Percentiles rank a stretch among this genome's conserved stretches.
Conservation (phyloP, 2,888 invertebrate genomes). For the Leptinotarsa juncta region DNA sequence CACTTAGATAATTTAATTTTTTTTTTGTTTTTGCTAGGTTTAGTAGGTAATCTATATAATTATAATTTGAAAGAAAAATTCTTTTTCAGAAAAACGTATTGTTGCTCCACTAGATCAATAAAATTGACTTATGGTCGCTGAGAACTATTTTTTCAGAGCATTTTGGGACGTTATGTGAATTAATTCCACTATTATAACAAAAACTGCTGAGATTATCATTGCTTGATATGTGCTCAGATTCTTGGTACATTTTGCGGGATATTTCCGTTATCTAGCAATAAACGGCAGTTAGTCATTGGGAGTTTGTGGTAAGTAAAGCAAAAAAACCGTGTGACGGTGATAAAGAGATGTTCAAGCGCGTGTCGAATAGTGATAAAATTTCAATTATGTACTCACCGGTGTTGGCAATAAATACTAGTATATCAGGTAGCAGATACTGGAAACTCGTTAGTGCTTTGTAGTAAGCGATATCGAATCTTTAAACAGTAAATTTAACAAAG, state of each 20-base stretch:
- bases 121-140: no score
- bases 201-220: no score
- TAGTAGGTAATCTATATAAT: no score
- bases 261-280: background rate
- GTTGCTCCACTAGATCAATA: no score
- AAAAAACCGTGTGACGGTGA: slow-evolving; percentile 2
- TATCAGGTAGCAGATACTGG: background rate
- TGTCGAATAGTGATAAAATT: background rate
- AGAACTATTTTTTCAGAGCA: no score
- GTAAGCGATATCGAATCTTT: slow-evolving; percentile 18
- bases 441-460: slow-evolving; percentile 16
- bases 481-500: background rate
- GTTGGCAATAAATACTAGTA: background rate
- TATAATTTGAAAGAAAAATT: no score
- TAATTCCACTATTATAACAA: no score
- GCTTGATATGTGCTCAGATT: no score
- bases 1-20: no score
- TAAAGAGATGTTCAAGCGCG: slow-evolving; percentile 5
- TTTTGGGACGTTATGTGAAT: no score
- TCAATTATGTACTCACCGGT: slow-evolving; percentile 4
- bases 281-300: slow-evolving; percentile 19
- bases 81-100: no score
- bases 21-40: no score
- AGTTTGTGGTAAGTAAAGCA: slow-evolving; percentile 3
- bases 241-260: background rate